These are phyloP conservation scores for Drosophila histrio DNA, from an alignment of 2,888 invertebrate genomes.

Conservation along the genomic window DNA sequence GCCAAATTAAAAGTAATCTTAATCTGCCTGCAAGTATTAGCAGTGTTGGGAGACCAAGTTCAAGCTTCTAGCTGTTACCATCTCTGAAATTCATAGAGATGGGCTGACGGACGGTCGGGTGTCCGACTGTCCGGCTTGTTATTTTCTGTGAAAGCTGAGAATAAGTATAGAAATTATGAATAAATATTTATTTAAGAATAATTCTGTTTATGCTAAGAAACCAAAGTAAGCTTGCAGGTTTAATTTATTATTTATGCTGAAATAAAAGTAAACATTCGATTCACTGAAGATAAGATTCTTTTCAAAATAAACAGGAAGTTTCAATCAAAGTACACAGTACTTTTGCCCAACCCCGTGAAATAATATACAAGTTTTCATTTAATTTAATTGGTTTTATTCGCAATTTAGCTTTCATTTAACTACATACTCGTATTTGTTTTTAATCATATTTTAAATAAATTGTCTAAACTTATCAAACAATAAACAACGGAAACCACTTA, in stretches of 20 bases:
- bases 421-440: slow-evolving; percentile 63
- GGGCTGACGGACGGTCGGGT: too few species aligned
- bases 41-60: too few species aligned
- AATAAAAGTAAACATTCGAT: not conserved
- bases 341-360: not conserved
- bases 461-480: slow-evolving; percentile 53
- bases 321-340: not conserved
- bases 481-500: slow-evolving; percentile 50
- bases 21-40: too few species aligned
- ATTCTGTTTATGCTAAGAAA: too few species aligned
- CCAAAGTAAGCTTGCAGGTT: too few species aligned
- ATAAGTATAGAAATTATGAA: not conserved
- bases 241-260: too few species aligned
- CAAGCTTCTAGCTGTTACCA: too few species aligned
- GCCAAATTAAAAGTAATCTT: too few species aligned
- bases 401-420: slow-evolving; percentile 76
- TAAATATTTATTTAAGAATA: not conserved
- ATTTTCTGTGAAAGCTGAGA: not conserved
- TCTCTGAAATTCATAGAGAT: too few species aligned
- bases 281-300: not conserved
- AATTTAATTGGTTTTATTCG: slow-evolving; percentile 72
- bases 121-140: too few species aligned
- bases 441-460: slow-evolving; percentile 63
- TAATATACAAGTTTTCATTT: slow-evolving; percentile 12
- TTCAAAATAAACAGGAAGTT: not conserved